phyloP scores from a whole-genome alignment of 1,140 invertebrate species.

The Parasteatoda tepidariorum region DNA sequence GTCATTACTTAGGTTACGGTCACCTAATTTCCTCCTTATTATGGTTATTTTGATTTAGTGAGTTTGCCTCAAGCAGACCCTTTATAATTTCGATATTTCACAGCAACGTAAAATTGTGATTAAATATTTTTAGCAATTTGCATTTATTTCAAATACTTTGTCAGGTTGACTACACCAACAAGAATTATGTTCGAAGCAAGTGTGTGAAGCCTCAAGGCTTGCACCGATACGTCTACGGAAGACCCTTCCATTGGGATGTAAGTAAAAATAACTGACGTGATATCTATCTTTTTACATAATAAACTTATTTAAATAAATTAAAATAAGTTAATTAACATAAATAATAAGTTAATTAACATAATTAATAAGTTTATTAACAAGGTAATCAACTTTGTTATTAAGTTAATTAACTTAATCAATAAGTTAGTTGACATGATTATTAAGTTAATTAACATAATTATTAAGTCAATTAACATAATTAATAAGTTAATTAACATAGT shows the following conservation, averaged over 20 bases:
- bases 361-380: too few relatives aligned
- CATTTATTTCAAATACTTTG: too few relatives aligned
- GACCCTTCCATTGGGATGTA: slow-evolving; percentile 16
- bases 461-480: too few relatives aligned
- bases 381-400: too few relatives aligned
- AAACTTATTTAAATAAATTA: not conserved
- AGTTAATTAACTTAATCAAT: too few relatives aligned
- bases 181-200: slow-evolving; percentile 23
- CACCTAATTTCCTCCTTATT: too few relatives aligned
- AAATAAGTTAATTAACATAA: not conserved
- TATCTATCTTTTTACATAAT: not conserved
- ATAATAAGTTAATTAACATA: not conserved
- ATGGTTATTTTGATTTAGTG: too few relatives aligned
- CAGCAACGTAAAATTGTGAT: too few relatives aligned
- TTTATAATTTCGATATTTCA: too few relatives aligned
- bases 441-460: not conserved
- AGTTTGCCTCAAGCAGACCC: too few relatives aligned
- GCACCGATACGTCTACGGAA: not conserved
- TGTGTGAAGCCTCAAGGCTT: not conserved
- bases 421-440: not conserved
- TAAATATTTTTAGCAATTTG: too few relatives aligned
- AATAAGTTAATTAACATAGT: not conserved
- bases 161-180: slow-evolving; percentile 34
- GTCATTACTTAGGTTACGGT: too few relatives aligned
- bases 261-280: not conserved